Evolutionary conservation across 2,888 invertebrate species (phyloP).

Genomic region (Pilophorus perplexus): DNA sequence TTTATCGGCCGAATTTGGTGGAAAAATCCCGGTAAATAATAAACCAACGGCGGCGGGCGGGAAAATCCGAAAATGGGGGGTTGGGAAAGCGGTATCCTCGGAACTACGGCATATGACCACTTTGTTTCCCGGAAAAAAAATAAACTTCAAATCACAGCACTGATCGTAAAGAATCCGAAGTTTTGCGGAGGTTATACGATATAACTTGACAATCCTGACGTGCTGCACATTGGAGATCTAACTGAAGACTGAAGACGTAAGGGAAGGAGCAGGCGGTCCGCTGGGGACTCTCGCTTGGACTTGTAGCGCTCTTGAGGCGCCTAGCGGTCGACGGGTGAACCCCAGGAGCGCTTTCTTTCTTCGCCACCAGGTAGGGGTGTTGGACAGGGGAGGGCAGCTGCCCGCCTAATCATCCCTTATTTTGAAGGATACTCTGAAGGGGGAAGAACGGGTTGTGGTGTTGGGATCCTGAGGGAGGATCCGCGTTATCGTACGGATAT

Average conservation of each 20-base stretch:
- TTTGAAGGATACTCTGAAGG: background rate
- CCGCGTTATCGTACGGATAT: no score
- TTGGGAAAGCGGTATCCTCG: background rate
- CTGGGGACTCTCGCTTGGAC: background rate
- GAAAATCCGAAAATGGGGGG: constrained; percentile 10
- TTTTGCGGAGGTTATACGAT: constrained; percentile 27
- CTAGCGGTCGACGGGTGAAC: constrained; percentile 6
- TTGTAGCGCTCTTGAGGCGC: constrained; percentile 3
- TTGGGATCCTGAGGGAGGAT: no score
- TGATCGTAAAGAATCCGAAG: constrained; percentile 33
- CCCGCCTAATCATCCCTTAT: background rate
- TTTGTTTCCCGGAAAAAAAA: constrained; percentile 21
- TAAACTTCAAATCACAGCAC: constrained; percentile 39
- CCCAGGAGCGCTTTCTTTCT: background rate
- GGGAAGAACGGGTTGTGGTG: background rate
- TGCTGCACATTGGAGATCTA: constrained; percentile 32
- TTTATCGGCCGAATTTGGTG: background rate
- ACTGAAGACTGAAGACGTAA: constrained; percentile 35
- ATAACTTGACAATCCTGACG: constrained; percentile 22
- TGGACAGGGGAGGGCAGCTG: background rate
- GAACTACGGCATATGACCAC: constrained; percentile 32
- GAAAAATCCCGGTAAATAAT: no score
- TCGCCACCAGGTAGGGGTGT: constrained; percentile 25
- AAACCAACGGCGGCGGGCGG: no score
- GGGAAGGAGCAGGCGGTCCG: constrained; percentile 6